Conservation (phyloP, 2,113 vertebrate genomes). For the Astur gentilis region DNA sequence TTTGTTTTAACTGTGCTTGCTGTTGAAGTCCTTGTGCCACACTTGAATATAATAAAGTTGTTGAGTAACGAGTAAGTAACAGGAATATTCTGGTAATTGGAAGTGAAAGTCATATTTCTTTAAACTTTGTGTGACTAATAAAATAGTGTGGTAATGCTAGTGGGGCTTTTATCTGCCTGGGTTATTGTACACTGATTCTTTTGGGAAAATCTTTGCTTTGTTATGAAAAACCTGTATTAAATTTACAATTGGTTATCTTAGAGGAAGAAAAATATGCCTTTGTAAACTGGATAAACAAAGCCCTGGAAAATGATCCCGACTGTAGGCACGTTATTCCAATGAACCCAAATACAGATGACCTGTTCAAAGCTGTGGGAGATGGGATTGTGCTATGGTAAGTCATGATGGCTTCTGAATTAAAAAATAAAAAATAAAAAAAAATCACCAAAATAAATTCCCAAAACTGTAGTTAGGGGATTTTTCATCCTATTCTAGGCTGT, state of each 20-base stretch:
- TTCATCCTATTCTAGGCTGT: neutral
- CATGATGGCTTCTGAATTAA: neutral
- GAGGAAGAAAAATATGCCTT: slow-evolving; percentile 94
- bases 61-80: neutral
- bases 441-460: neutral
- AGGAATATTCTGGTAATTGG: neutral
- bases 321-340: slow-evolving; percentile 86
- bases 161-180: neutral
- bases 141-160: neutral
- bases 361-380: slow-evolving; percentile 87
- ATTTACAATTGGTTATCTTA: slow-evolving; percentile 49
- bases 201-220: neutral
- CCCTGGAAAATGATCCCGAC: slow-evolving; percentile 86
- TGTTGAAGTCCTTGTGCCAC: neutral
- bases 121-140: neutral
- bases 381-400: slow-evolving; percentile 92
- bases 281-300: slow-evolving; percentile 92
- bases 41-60: neutral
- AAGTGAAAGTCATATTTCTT: neutral
- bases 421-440: neutral
- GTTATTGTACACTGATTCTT: neutral
- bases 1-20: neutral
- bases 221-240: neutral
- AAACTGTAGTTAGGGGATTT: neutral
- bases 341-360: slow-evolving; percentile 83